phyloP scores from a whole-genome alignment of 2,888 invertebrate genomes.

The Himalopsyche kuldschensis region DNA sequence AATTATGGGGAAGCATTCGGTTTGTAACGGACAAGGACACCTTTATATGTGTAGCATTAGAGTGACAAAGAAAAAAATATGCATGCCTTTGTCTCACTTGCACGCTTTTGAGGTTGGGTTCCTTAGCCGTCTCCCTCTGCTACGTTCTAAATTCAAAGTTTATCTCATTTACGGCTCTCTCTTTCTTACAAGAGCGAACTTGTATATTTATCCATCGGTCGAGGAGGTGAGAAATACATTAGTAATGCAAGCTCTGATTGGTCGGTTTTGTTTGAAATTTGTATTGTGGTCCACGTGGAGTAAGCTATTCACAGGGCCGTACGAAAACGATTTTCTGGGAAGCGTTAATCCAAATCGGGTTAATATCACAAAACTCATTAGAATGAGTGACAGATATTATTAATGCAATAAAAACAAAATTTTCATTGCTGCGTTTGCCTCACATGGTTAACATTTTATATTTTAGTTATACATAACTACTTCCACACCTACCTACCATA shows the following conservation, averaged over 20 bases:
- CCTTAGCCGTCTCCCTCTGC: conserved; percentile 5
- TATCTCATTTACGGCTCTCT: conserved; percentile 5
- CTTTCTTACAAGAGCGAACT: conserved; percentile 13
- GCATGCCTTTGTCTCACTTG: conserved; percentile 23
- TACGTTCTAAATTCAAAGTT: conserved; percentile 6
- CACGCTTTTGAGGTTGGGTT: conserved; percentile 19
- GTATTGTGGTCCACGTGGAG: conserved; percentile 34
- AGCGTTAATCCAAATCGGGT: neutral
- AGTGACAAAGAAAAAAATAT: conserved; percentile 25
- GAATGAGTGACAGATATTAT: too few species aligned
- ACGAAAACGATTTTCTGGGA: neutral
- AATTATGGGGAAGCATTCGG: conserved; percentile 35
- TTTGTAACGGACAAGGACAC: conserved; percentile 23
- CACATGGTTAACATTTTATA: too few species aligned
- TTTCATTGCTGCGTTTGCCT: neutral
- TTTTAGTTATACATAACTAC: too few species aligned
- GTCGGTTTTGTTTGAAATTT: conserved; percentile 47
- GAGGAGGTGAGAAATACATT: conserved; percentile 64
- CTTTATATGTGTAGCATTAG: conserved; percentile 7
- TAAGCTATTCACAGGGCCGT: neutral
- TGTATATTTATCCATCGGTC: conserved; percentile 46
- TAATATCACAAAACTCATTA: neutral
- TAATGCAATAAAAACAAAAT: neutral
- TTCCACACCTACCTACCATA: too few species aligned
- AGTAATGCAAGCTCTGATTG: conserved; percentile 62